These are phyloP conservation scores for Tympanoctomys barrerae DNA, from an alignment of 2,797 vertebrate species.

Conservation along the genomic window DNA sequence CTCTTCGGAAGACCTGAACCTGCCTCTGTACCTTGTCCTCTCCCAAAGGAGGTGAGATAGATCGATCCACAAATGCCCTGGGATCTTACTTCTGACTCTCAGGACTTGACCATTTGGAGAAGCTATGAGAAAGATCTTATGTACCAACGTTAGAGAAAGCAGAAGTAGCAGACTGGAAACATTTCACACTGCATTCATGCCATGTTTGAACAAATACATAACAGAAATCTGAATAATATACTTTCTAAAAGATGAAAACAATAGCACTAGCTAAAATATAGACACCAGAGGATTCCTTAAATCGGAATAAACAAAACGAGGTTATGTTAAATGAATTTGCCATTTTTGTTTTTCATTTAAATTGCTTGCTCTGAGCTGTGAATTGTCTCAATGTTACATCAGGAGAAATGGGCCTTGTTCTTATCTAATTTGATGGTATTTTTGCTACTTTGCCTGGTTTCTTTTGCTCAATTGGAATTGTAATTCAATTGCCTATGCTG, in stretches of 20 bases:
- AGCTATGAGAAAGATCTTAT: background rate
- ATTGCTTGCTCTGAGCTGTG: background rate
- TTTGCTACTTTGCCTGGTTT: slow-evolving; percentile 16
- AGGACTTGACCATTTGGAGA: background rate
- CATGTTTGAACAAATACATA: background rate
- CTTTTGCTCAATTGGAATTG: slow-evolving; percentile 38
- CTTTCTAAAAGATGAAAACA: background rate
- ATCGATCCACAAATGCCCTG: background rate
- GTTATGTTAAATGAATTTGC: background rate
- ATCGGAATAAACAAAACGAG: background rate
- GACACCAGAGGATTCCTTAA: background rate
- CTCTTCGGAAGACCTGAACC: background rate
- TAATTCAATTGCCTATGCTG: background rate
- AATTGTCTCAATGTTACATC: slow-evolving; percentile 19
- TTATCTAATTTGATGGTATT: slow-evolving; percentile 46
- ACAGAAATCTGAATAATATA: background rate
- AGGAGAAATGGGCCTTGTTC: background rate
- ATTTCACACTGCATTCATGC: background rate
- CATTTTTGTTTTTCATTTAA: slow-evolving; percentile 7
- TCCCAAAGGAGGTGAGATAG: background rate
- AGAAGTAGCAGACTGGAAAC: background rate
- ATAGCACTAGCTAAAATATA: background rate
- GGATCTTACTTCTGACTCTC: background rate
- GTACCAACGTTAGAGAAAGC: background rate
- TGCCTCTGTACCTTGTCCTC: background rate